These are phyloP conservation scores for Lithobates sylvaticus DNA, from an alignment of 2,797 vertebrate species.

Conservation along the genomic window DNA sequence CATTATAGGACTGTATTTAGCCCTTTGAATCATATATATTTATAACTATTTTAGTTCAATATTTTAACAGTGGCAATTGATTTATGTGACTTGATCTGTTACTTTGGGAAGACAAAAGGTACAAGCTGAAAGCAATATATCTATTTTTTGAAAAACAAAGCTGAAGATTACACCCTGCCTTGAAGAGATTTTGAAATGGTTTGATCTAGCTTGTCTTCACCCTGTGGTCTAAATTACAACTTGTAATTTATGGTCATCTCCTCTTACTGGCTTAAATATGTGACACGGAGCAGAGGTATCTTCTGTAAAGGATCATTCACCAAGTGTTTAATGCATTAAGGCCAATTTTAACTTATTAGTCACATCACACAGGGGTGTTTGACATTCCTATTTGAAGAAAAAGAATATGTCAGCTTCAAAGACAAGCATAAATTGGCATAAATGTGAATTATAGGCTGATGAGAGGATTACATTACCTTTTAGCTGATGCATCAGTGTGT, in stretches of 20 bases:
- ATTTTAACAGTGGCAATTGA: background rate
- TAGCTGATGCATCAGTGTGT: conserved; percentile 35
- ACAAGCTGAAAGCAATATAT: background rate
- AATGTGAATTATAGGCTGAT: conserved; percentile 41
- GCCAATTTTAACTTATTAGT: conserved; percentile 18
- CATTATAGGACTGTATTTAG: too few species aligned
- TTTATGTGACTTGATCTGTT: background rate
- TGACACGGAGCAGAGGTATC: background rate
- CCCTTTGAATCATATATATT: too few species aligned
- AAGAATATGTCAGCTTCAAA: conserved; percentile 42
- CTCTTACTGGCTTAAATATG: background rate
- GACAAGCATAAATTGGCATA: conserved; percentile 23
- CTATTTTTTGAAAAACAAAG: background rate
- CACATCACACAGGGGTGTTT: background rate
- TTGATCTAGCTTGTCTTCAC: conserved; percentile 14
- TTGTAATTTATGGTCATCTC: conserved; percentile 6
- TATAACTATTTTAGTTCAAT: too few species aligned
- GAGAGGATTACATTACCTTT: conserved; percentile 47
- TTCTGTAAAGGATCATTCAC: conserved; percentile 10
- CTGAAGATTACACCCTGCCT: background rate
- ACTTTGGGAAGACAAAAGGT: background rate
- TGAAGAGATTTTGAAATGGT: background rate
- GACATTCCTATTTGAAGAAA: conserved; percentile 18
- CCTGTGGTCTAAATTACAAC: background rate
- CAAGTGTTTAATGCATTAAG: conserved; percentile 11